Percentiles rank a stretch among this genome's conserved stretches.
Conservation (phyloP, 2,113 vertebrate genomes). For the Opisthocomus hoazin region DNA sequence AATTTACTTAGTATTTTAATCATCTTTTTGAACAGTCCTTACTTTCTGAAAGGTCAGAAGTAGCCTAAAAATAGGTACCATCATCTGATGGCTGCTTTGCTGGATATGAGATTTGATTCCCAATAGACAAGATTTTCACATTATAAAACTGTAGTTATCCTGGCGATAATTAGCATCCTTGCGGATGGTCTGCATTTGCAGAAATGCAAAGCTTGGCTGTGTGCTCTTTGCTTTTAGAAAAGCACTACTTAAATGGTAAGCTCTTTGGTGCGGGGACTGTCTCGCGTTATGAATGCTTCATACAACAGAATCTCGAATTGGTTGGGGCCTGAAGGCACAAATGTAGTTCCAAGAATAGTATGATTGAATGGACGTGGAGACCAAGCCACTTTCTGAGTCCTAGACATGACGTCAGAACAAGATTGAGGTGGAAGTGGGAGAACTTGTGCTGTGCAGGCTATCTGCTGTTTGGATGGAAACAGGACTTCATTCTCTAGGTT, state of each 20-base stretch:
- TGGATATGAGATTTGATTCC: constrained; percentile 20
- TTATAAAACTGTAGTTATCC: neutral
- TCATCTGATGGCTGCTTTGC: constrained; percentile 35
- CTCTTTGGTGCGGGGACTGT: constrained; percentile 45
- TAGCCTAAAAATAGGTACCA: constrained; percentile 52
- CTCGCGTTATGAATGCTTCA: constrained; percentile 32
- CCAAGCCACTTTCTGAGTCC: constrained; percentile 26
- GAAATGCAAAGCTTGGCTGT: neutral
- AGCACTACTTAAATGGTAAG: constrained; percentile 27
- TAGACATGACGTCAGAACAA: constrained; percentile 46
- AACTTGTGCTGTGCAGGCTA: neutral
- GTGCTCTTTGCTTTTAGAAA: constrained; percentile 9
- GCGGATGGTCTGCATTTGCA: neutral
- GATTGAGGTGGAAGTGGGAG: constrained; percentile 33
- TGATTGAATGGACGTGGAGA: constrained; percentile 19
- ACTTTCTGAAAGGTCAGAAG: constrained; percentile 47
- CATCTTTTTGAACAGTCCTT: constrained; percentile 37
- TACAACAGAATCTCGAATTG: constrained; percentile 26
- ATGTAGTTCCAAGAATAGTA: constrained; percentile 43
- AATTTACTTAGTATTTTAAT: constrained; percentile 60
- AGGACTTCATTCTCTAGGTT: constrained; percentile 47
- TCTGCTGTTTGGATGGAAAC: constrained; percentile 20
- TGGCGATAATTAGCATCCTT: constrained; percentile 30
- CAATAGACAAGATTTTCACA: neutral
- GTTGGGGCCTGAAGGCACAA: constrained; percentile 35